These are phyloP conservation scores for Myiozetetes cayanensis DNA, from an alignment of 2,113 vertebrate species.

Conservation along the genomic window DNA sequence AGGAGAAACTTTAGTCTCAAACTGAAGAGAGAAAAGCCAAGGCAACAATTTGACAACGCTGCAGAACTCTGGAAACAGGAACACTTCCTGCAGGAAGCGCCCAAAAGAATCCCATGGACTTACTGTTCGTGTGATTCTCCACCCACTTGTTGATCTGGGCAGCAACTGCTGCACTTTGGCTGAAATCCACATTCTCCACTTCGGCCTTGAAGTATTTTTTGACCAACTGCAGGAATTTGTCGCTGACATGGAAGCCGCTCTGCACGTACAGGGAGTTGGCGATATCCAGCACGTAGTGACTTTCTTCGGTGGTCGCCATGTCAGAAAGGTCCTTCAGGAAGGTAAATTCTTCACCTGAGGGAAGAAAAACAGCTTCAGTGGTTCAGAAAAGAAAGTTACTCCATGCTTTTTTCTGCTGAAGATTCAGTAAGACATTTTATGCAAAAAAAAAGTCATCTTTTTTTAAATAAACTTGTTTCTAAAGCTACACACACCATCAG, in stretches of 20 bases:
- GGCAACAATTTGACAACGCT: not conserved
- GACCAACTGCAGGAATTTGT: constrained; percentile 89
- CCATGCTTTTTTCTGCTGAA: not conserved
- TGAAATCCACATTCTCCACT: constrained; percentile 89
- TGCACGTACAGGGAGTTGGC: constrained; percentile 93
- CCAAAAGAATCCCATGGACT: constrained; percentile 61
- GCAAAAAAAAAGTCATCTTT: accelerated
- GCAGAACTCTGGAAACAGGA: not conserved
- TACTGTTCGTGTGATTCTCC: constrained; percentile 94
- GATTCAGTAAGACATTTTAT: not conserved
- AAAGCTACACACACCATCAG: not conserved
- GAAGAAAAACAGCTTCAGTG: not conserved
- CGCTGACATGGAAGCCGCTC: constrained; percentile 85
- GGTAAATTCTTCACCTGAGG: constrained; percentile 87
- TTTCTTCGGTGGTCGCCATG: constrained; percentile 75
- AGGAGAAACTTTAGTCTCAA: not conserved
- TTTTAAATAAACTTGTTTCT: not conserved
- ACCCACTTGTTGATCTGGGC: constrained; percentile 94
- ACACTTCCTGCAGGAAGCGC: not conserved
- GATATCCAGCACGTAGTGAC: constrained; percentile 85
- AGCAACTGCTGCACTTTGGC: constrained; percentile 83
- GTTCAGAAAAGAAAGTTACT: not conserved
- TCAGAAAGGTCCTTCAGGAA: constrained; percentile 87
- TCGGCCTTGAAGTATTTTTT: constrained; percentile 90
- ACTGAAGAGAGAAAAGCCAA: not conserved